Conservation (phyloP, 2,797 vertebrate species). For the Pseudomugil gertrudae region DNA sequence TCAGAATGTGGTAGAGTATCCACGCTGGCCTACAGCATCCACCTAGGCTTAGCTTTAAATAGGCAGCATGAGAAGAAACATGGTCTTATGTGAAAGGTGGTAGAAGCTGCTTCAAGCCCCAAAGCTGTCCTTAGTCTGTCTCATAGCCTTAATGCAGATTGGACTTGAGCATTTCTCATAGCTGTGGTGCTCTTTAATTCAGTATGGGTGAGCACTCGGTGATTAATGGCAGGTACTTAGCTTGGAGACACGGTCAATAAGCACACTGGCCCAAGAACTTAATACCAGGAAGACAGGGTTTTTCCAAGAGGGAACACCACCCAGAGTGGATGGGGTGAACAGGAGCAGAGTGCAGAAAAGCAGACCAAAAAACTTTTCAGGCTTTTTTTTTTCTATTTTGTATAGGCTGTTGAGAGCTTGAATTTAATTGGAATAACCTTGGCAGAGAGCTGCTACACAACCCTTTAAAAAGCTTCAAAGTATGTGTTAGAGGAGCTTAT, state of each 20-base stretch:
- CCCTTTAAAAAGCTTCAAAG: conserved; percentile 1
- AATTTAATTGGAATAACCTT: conserved; percentile 34
- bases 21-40: conserved; percentile 61
- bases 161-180: conserved; percentile 49
- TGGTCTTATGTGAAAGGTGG: conserved; percentile 6
- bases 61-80: conserved; percentile 23
- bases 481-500: conserved; percentile 2
- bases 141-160: conserved; percentile 49
- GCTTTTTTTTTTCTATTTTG: neutral
- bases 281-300: conserved; percentile 42
- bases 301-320: conserved; percentile 20
- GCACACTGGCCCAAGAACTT: conserved; percentile 54
- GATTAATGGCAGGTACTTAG: conserved; percentile 75
- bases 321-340: conserved; percentile 13
- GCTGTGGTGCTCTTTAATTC: conserved; percentile 65
- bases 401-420: conserved; percentile 6
- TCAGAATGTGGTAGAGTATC: conserved; percentile 78
- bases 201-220: conserved; percentile 53
- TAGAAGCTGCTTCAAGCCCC: conserved; percentile 1
- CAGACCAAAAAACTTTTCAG: conserved; percentile 14
- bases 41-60: conserved; percentile 62
- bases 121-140: conserved; percentile 34
- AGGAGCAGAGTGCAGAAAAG: conserved; percentile 1
- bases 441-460: conserved; percentile 9
- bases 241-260: conserved; percentile 70